Conservation (phyloP, 2,888 invertebrate species). For the Bimastos eiseni region DNA sequence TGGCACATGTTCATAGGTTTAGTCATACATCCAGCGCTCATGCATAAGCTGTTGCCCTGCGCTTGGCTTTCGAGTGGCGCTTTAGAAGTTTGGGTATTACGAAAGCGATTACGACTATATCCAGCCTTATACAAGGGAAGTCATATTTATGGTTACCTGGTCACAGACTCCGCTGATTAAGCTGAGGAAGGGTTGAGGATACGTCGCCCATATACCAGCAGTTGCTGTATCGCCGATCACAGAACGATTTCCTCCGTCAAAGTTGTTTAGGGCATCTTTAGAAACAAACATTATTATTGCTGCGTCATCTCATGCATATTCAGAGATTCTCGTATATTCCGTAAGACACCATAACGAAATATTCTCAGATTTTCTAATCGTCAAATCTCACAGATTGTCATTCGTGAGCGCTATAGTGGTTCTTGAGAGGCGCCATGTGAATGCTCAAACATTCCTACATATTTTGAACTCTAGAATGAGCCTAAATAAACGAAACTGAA, state of each 20-base stretch:
- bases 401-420: neutral
- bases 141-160: neutral
- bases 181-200: constrained; percentile 62
- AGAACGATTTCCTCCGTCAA: constrained; percentile 59
- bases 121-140: no score
- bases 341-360: neutral
- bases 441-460: constrained; percentile 28
- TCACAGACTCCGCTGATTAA: neutral
- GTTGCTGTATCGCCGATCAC: constrained; percentile 59
- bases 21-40: no score
- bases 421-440: neutral
- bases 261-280: constrained; percentile 57
- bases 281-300: neutral
- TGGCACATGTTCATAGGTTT: no score
- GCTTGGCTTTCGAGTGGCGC: no score
- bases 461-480: no score
- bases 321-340: neutral
- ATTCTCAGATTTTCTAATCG: neutral
- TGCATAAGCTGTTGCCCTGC: no score
- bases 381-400: neutral
- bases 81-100: no score
- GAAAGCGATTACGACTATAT: no score
- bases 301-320: neutral
- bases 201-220: constrained; percentile 67
- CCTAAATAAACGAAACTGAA: no score